Evolutionary conservation across 2,113 vertebrate genomes (phyloP).

Genomic region (Channa argus): DNA sequence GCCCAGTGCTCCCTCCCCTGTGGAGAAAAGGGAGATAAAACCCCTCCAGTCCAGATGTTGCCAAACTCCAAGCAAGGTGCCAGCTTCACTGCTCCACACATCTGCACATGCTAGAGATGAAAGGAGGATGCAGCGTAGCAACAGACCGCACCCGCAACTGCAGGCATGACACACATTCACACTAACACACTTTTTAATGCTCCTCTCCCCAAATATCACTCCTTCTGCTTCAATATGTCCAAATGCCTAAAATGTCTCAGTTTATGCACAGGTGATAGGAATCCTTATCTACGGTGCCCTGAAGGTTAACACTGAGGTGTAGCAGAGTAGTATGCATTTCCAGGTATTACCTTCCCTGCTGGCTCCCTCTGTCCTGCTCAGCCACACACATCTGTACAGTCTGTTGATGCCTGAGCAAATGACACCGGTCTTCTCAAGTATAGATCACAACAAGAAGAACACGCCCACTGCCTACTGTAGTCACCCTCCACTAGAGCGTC

Average conservation of each 20-base stretch:
- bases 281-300: constrained; percentile 42
- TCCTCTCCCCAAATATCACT: constrained; percentile 23
- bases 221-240: constrained; percentile 29
- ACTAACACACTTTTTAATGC: constrained; percentile 20
- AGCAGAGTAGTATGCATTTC: constrained; percentile 35
- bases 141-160: constrained; percentile 52
- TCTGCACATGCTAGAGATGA: constrained; percentile 69
- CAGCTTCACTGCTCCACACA: constrained; percentile 69
- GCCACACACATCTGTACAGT: constrained; percentile 59
- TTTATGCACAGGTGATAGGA: constrained; percentile 29
- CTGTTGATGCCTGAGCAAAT: constrained; percentile 77
- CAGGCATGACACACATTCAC: constrained; percentile 54
- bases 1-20: constrained; percentile 61
- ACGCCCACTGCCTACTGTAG: constrained; percentile 79
- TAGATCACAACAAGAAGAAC: constrained; percentile 82
- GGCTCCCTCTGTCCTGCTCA: constrained; percentile 46
- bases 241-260: constrained; percentile 21
- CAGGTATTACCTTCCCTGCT: constrained; percentile 41
- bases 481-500: constrained; percentile 63
- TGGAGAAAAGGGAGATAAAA: constrained; percentile 51
- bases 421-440: constrained; percentile 78
- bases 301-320: constrained; percentile 32
- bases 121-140: constrained; percentile 30
- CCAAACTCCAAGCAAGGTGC: constrained; percentile 62
- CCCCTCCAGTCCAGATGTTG: constrained; percentile 62